These are phyloP conservation scores for Oasisia sp. DNA, from an alignment of 2,888 invertebrate species.

Conservation along the genomic window DNA sequence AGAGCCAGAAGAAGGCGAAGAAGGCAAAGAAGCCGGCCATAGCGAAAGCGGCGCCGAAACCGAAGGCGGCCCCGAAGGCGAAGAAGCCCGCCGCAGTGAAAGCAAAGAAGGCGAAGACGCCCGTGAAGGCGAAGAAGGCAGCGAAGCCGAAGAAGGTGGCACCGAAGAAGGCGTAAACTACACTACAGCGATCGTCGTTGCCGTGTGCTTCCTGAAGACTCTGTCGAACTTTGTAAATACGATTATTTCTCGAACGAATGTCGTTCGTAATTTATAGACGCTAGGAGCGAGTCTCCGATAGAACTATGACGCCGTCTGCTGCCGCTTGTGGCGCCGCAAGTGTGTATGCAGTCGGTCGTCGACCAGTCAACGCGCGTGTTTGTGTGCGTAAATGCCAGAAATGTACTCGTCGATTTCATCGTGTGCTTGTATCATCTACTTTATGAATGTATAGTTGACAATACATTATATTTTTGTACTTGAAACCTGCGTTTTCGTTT, in stretches of 20 bases:
- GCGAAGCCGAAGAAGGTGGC: too few relatives aligned
- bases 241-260: background rate
- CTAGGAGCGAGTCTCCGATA: background rate
- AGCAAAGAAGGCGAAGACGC: too few relatives aligned
- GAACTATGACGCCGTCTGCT: slow-evolving; percentile 12
- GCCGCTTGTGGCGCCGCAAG: background rate
- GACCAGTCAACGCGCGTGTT: background rate
- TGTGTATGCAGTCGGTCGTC: slow-evolving; percentile 10
- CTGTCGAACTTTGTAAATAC: background rate
- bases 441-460: background rate
- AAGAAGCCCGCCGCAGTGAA: too few relatives aligned
- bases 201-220: background rate
- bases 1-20: too few relatives aligned
- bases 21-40: too few relatives aligned
- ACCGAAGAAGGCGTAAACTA: background rate
- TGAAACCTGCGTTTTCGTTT: background rate
- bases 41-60: too few relatives aligned
- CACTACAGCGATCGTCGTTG: background rate
- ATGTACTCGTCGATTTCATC: background rate
- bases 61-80: too few relatives aligned
- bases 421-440: background rate
- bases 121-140: too few relatives aligned
- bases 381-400: background rate
- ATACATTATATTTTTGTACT: background rate
- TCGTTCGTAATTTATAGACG: background rate